Conservation (phyloP, 2,113 vertebrate species). For the Ramphastos sulfuratus region DNA sequence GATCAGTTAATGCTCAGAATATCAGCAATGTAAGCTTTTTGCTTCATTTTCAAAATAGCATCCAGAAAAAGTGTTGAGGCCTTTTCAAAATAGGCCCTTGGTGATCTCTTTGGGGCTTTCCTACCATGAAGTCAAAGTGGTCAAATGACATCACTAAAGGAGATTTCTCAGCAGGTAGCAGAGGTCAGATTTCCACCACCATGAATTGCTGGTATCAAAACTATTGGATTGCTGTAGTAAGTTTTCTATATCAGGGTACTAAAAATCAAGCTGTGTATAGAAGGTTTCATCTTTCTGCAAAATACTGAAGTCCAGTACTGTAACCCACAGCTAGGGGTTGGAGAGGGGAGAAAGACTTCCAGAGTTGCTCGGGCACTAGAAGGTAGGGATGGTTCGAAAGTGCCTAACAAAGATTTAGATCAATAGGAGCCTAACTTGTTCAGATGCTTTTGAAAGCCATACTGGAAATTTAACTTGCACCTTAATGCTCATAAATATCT, state of each 20-base stretch:
- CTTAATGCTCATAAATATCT: conserved; percentile 43
- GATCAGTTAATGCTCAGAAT: background rate
- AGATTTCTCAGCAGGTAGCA: background rate
- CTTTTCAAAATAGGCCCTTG: background rate
- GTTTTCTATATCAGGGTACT: background rate
- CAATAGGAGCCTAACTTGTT: background rate
- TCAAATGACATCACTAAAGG: background rate
- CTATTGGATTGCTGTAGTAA: background rate
- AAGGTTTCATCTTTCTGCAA: background rate
- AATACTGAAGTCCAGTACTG: background rate
- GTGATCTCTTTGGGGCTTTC: background rate
- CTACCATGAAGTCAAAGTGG: background rate
- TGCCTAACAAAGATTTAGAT: background rate
- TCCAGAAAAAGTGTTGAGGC: background rate
- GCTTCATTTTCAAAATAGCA: background rate
- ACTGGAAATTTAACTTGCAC: conserved; percentile 32
- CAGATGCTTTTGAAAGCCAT: conserved; percentile 46
- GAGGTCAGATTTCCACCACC: background rate
- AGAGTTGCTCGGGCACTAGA: background rate
- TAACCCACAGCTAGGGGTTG: background rate
- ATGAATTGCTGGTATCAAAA: background rate
- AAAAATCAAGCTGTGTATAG: background rate
- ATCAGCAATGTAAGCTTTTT: background rate
- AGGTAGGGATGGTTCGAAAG: background rate
- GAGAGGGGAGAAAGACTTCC: background rate